Evolutionary conservation across 2,797 vertebrate species (phyloP), one percentile per base, ranked within the genome.

Genomic region (Lithobates pipiens): DNA sequence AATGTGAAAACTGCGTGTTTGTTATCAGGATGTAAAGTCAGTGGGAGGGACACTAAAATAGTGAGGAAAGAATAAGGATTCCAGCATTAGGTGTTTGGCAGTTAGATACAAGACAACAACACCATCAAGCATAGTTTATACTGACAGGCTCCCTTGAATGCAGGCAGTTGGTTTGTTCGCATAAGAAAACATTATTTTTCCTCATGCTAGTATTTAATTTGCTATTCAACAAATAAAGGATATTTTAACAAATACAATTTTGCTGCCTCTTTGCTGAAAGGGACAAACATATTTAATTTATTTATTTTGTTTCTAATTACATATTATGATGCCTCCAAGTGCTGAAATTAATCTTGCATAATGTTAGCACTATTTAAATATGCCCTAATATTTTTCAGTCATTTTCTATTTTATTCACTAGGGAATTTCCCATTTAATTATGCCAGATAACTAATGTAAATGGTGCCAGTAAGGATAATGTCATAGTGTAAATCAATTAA

Each of bases 401-500:
- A 54, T 80, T 80, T 70, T 18, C 46, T 50, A 32, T 70, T 80
- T 70, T 70, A 42, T 25, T 80, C 42, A 70, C 42, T 50, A 25
- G 42, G 34, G 67, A 70, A 50, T 80, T 80, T 54, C 27, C 65
- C 27, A 80, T 70, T 80, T 80, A 80, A 80, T 80, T 80, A 80
- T 54, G 21, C 15, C 42, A 34, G 27, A 80, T 80, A 70, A 80
- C 18, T 70, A 78, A 80, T 80, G 67, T 80, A 50, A n/a, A 80
- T 54, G 54, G 39, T 34, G 21, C 42, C 11, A 29, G 44, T 67
- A 70, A 80, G 18, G 67, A 80, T 80, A 80, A 80, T 80, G 67
- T 70, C 77, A 80, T 80, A 70, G 77, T 34, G 65, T 80, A 80
- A 80, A 80, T 80, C 77, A 70, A 80, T 80, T 80, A 80, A 80